Conservation (phyloP, 2,888 invertebrate species). For the Sceliomorpha sp. region DNA sequence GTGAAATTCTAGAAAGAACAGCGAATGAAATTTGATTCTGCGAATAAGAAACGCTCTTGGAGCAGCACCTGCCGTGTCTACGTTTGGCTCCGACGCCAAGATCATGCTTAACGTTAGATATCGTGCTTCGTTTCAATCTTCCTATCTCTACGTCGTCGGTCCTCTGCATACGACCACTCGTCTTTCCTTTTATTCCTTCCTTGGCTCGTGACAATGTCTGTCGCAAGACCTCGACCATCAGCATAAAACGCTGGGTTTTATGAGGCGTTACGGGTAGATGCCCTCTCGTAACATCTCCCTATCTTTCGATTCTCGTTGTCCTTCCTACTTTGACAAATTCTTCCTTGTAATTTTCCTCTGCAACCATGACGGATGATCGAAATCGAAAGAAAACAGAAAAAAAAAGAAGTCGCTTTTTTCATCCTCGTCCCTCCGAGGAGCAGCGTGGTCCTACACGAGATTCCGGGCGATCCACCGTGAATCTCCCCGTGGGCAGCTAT, state of each 20-base stretch:
- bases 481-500: conserved; percentile 70
- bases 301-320: conserved; percentile 30
- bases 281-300: conserved; percentile 73
- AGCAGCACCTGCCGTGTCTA: conserved; percentile 65
- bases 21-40: conserved; percentile 26
- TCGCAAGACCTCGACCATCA: conserved; percentile 70
- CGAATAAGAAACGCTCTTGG: conserved; percentile 20
- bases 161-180: conserved; percentile 35
- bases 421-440: conserved; percentile 4
- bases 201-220: conserved; percentile 67
- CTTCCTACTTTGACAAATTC: conserved; percentile 39
- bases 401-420: conserved; percentile 20
- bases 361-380: conserved; percentile 16
- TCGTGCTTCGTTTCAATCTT: conserved; percentile 19
- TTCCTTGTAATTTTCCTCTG: not conserved
- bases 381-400: conserved; percentile 10
- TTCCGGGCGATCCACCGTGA: conserved; percentile 70
- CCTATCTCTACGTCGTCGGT: conserved; percentile 16
- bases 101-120: conserved; percentile 56
- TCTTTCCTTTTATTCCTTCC: conserved; percentile 51
- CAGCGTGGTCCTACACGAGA: conserved; percentile 72
- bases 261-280: conserved; percentile 74
- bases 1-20: conserved; percentile 7
- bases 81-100: conserved; percentile 68
- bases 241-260: conserved; percentile 78